Conservation (phyloP, 1,140 invertebrate genomes). For the Apis cerana region DNA sequence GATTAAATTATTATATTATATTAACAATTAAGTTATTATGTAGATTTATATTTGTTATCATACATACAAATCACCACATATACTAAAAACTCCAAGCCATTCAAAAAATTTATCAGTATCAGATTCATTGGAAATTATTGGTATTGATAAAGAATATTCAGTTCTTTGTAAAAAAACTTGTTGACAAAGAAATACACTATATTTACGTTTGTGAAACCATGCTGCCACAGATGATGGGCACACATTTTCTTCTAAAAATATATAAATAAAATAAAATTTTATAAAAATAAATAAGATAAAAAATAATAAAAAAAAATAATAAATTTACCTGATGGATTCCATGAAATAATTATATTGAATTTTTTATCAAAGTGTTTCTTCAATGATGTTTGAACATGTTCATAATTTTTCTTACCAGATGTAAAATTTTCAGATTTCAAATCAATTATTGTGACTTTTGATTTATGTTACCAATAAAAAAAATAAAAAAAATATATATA, state of each 20-base stretch:
- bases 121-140: constrained; percentile 66
- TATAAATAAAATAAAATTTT: constrained; percentile 46
- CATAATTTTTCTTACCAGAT: constrained; percentile 81
- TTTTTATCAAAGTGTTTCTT: constrained; percentile 71
- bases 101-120: constrained; percentile 79
- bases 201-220: constrained; percentile 80
- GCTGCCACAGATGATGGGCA: constrained; percentile 84
- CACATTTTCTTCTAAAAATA: constrained; percentile 76
- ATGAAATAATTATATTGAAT: constrained; percentile 81
- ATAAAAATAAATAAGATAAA: constrained; percentile 17
- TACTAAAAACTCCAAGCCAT: constrained; percentile 82
- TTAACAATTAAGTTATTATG: background rate
- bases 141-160: constrained; percentile 75
- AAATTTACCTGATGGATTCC: constrained; percentile 81
- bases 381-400: constrained; percentile 77
- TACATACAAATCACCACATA: constrained; percentile 78
- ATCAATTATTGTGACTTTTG: constrained; percentile 81
- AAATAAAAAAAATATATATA: constrained; percentile 33
- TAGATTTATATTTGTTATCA: constrained; percentile 26
- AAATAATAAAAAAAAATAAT: background rate
- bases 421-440: constrained; percentile 79
- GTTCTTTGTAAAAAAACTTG: constrained; percentile 71
- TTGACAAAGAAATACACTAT: constrained; percentile 77
- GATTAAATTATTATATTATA: constrained; percentile 6
- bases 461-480: constrained; percentile 62